Conservation (phyloP, 2,113 vertebrate species). For the Laticauda colubrina region DNA sequence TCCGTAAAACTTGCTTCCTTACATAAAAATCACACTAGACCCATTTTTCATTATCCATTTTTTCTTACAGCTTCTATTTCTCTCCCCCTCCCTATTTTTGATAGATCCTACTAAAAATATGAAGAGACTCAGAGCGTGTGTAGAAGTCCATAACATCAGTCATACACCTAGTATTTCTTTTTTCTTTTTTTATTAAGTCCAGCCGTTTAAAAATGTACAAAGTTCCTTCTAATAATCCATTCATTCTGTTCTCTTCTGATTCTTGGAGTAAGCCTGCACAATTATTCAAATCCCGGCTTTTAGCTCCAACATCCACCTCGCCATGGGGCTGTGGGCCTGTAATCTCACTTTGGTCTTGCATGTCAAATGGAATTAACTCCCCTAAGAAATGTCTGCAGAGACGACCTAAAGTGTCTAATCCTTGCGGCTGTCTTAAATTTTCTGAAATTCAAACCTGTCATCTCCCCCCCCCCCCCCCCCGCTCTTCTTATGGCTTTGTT, state of each 20-base stretch:
- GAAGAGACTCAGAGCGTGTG: conserved; percentile 57
- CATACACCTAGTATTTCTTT: conserved; percentile 70
- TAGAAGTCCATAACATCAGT: conserved; percentile 70
- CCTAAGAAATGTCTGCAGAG: conserved; percentile 98
- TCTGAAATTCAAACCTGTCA: conserved; percentile 98
- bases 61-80: conserved; percentile 67
- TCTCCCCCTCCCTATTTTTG: conserved; percentile 53
- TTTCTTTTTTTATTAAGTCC: conserved; percentile 85
- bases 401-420: conserved; percentile 98
- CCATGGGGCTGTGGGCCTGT: conserved; percentile 93
- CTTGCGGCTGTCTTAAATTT: conserved; percentile 90
- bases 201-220: conserved; percentile 89
- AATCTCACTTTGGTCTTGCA: conserved; percentile 99
- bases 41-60: conserved; percentile 68
- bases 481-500: conserved; percentile 69
- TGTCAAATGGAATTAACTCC: conserved; percentile 99
- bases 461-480: conserved; percentile 62
- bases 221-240: conserved; percentile 97
- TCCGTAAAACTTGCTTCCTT: conserved; percentile 47
- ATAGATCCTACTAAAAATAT: conserved; percentile 70
- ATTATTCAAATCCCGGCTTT: conserved; percentile 99
- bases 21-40: conserved; percentile 61
- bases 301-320: conserved; percentile 98
- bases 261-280: conserved; percentile 96
- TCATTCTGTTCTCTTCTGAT: conserved; percentile 98